Evolutionary conservation across 2,888 invertebrate species (phyloP), one percentile per base, ranked within the genome.

Genomic region (Lordiphosa fenestrarum): DNA sequence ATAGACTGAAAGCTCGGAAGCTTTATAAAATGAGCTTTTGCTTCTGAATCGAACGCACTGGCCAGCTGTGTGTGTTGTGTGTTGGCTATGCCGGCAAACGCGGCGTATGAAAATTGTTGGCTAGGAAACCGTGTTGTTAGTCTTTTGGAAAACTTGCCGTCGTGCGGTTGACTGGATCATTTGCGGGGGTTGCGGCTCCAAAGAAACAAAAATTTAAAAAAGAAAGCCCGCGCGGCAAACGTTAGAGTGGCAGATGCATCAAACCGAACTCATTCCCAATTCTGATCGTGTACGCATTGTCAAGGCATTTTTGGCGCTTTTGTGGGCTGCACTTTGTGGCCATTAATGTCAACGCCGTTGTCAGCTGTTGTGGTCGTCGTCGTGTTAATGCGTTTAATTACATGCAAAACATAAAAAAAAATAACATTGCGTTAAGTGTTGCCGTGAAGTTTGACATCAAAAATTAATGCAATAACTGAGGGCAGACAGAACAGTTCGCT

Each of bases 131-230:
- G 66, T 66, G 61, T 57, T 74, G 73, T 82, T 64, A 84, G 83
- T 84, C 83, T 86, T 81, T 76, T 73, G 86, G 85, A 84, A 85
- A 86, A 85, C 69, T 60, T 73, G 70, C 65, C 67, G 67, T 61
- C 67, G 84, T 69, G 74, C 84, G 86, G 86, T 82, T 81, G 84
- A 62, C 62, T 65, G 77, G 84, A 85, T 85, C 76, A 72, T 25
- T 70, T 60, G 55, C 36, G 46, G 25, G 25, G 37, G 53, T 37
- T 39, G 30, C 30, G 40, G 13, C 30, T 37, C 40, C 39, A 35
- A 40, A 44, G 36, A 51, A 38, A 40, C 2, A 25, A 19, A 53
- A 38, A 12, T 15, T 36, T 3, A 4, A 9, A 23, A 50, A 33
- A 40, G 23, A 42, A 53, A 54, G 21, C 21, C 53, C 33, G 44